Evolutionary conservation across 2,888 invertebrate species (phyloP).

Genomic region (Hypomecis atomaria): DNA sequence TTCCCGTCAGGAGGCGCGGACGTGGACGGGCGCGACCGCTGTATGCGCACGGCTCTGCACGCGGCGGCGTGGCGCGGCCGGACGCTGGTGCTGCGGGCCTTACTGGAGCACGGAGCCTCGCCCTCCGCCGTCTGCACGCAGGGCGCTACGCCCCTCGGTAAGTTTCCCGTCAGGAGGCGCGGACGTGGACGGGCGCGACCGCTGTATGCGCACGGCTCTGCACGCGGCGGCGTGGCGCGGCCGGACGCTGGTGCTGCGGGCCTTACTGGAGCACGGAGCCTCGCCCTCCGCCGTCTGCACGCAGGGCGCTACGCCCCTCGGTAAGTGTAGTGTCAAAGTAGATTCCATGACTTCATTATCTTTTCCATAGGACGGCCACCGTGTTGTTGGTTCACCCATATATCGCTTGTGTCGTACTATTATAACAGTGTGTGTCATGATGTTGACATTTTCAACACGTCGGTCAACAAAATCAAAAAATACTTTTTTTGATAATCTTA

Average conservation of each 20-base stretch:
- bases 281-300: slow-evolving; percentile 95
- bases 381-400: no score
- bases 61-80: slow-evolving; percentile 99
- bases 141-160: slow-evolving; percentile 96
- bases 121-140: slow-evolving; percentile 97
- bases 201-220: slow-evolving; percentile 94
- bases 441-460: no score
- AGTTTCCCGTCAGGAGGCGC: slow-evolving; percentile 86
- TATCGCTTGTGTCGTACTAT: no score
- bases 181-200: slow-evolving; percentile 94
- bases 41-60: slow-evolving; percentile 95
- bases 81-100: slow-evolving; percentile 90
- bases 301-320: slow-evolving; percentile 97
- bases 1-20: slow-evolving; percentile 87
- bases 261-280: slow-evolving; percentile 92
- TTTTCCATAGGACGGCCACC: no score
- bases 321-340: slow-evolving; percentile 57
- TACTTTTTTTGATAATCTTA: no score
- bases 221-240: slow-evolving; percentile 99
- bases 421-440: no score
- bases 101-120: slow-evolving; percentile 91
- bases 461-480: no score
- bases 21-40: slow-evolving; percentile 95
- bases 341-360: no score
- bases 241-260: slow-evolving; percentile 92